phyloP scores from a whole-genome alignment of 2,113 vertebrate genomes.

The Odontophorus gujanensis region DNA sequence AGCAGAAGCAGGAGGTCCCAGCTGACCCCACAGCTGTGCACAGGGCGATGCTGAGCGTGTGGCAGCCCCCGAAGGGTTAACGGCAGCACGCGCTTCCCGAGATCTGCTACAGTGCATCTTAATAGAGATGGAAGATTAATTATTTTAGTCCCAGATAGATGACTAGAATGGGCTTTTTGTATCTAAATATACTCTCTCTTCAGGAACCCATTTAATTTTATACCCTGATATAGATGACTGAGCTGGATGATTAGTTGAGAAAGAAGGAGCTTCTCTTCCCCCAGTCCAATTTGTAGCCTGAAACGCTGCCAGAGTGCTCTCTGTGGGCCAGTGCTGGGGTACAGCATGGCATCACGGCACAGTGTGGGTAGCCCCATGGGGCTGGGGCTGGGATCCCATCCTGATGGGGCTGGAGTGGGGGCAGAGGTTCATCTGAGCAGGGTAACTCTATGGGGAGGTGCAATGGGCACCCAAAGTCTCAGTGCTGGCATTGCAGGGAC shows the following conservation, averaged over 20 bases:
- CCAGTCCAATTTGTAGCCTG: slow-evolving; percentile 52
- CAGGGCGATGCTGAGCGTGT: neutral
- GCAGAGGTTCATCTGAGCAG: rapidly evolving
- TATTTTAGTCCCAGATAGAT: slow-evolving; percentile 54
- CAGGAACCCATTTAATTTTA: slow-evolving; percentile 66
- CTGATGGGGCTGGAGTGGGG: neutral
- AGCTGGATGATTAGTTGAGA: slow-evolving; percentile 70
- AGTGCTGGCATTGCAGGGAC: neutral
- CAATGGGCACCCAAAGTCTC: neutral
- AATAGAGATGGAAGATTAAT: slow-evolving; percentile 60
- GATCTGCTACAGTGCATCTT: slow-evolving; percentile 1
- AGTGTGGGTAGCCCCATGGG: neutral
- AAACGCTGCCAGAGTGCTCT: slow-evolving; percentile 57
- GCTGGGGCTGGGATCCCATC: rapidly evolving
- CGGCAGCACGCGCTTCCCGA: neutral
- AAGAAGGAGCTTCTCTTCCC: slow-evolving; percentile 35
- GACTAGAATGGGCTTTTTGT: slow-evolving; percentile 49
- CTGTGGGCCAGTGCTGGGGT: neutral
- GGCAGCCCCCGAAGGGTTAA: slow-evolving; percentile 24
- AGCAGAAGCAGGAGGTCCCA: neutral
- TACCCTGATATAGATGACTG: slow-evolving; percentile 62
- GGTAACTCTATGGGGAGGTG: neutral
- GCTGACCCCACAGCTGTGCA: neutral
- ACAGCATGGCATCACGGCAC: rapidly evolving
- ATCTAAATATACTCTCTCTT: slow-evolving; percentile 61